Evolutionary conservation across 2,888 invertebrate species (phyloP).

Genomic region (Rotaria magnacalcarata): DNA sequence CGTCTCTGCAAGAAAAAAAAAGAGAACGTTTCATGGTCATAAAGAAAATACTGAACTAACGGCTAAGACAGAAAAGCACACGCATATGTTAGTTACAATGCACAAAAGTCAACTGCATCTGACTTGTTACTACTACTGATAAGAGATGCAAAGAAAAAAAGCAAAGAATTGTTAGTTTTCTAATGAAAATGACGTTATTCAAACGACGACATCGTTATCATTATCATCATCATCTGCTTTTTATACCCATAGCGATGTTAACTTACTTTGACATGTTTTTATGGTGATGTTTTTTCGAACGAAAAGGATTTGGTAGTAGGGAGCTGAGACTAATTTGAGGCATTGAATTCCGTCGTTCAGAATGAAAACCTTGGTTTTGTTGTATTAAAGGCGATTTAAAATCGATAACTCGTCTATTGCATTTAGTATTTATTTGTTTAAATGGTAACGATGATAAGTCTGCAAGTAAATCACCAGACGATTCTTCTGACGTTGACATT

Average conservation of each 20-base stretch:
- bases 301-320: conserved; percentile 9
- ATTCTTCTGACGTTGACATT: not conserved
- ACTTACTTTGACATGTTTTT: not conserved
- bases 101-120: not conserved
- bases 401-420: not conserved
- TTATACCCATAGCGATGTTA: not conserved
- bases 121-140: not conserved
- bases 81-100: not conserved
- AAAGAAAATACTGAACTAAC: not conserved
- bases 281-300: not conserved
- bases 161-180: conserved; percentile 15
- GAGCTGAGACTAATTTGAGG: not conserved
- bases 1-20: not conserved
- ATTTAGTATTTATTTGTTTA: not conserved
- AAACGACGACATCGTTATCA: not conserved
- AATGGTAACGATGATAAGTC: not conserved
- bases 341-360: not conserved
- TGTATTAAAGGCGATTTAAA: not conserved
- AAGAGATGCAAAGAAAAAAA: not conserved
- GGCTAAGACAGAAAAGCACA: not conserved
- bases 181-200: not conserved
- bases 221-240: conserved; percentile 8
- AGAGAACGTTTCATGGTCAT: not conserved
- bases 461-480: not conserved
- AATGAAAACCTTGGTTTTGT: not conserved